Evolutionary conservation across 2,113 vertebrate genomes (phyloP).

Genomic region (Elephas maximus): DNA sequence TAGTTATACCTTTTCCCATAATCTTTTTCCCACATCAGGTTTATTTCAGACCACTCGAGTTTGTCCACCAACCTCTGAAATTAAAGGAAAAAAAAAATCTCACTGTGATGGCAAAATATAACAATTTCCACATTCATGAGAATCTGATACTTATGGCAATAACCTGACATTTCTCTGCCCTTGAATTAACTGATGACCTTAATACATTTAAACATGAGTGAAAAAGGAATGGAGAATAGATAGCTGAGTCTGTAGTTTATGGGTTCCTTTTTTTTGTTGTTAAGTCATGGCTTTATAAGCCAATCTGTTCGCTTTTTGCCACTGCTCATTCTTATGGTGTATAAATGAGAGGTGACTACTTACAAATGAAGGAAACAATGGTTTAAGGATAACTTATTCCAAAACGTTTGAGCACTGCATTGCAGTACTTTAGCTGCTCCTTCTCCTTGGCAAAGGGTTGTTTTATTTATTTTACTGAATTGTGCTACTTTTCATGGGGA

Average conservation of each 20-base stretch:
- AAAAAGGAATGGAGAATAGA: conserved; percentile 54
- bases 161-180: conserved; percentile 70
- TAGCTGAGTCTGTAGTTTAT: conserved; percentile 26
- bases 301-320: background rate
- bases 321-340: background rate
- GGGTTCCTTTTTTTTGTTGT: conserved; percentile 1
- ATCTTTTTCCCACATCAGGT: background rate
- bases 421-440: conserved; percentile 31
- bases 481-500: background rate
- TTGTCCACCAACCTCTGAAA: conserved; percentile 63
- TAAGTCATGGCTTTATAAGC: conserved; percentile 65
- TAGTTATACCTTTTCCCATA: background rate
- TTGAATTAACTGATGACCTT: conserved; percentile 80
- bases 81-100: background rate
- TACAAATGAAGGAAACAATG: conserved; percentile 53
- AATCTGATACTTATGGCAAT: conserved; percentile 78
- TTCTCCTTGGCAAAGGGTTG: conserved; percentile 62
- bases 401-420: background rate
- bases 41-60: conserved; percentile 18
- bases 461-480: conserved; percentile 9
- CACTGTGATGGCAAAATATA: conserved; percentile 36
- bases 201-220: conserved; percentile 74
- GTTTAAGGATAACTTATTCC: conserved; percentile 58
- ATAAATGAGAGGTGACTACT: conserved; percentile 60
- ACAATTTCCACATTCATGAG: conserved; percentile 46